A percentile compares a stretch with the other conserved stretches of the same genome.
Evolutionary conservation across 1,140 invertebrate species (phyloP).

Genomic region (Heliconius eleuchia): DNA sequence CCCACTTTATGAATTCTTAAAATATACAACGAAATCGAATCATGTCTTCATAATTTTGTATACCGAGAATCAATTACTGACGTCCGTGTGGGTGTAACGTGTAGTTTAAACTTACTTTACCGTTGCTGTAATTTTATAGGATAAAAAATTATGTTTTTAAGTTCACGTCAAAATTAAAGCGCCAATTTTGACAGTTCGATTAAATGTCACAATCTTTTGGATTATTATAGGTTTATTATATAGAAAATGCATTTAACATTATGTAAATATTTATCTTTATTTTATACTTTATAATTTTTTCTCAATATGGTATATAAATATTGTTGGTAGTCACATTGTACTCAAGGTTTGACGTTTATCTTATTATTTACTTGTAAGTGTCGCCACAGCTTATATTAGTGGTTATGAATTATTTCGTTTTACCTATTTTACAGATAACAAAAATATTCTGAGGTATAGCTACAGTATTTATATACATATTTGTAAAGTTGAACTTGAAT

Average conservation of each 20-base stretch:
- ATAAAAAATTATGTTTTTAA: background rate
- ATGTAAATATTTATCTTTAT: too few species aligned
- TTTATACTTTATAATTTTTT: too few species aligned
- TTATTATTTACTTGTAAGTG: background rate
- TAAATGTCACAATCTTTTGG: background rate
- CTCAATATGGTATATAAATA: too few species aligned
- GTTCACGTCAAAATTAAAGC: background rate
- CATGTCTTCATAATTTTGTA: slow-evolving; percentile 24
- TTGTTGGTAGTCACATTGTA: too few species aligned
- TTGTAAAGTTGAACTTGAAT: too few species aligned
- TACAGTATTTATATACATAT: too few species aligned
- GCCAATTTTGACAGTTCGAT: background rate
- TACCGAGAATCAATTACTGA: slow-evolving; percentile 29
- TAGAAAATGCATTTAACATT: too few species aligned
- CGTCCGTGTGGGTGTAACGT: slow-evolving; percentile 12
- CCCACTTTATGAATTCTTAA: slow-evolving; percentile 3
- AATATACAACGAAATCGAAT: slow-evolving; percentile 21
- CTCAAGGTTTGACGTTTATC: too few species aligned
- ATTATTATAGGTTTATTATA: background rate
- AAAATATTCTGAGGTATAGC: too few species aligned
- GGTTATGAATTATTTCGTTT: too few species aligned
- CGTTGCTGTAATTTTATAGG: slow-evolving; percentile 8
- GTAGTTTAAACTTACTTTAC: slow-evolving; percentile 20
- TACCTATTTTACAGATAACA: too few species aligned
- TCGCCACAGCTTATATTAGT: background rate